phyloP scores from a whole-genome alignment of 2,113 vertebrate genomes.

The Actinemys pallida region DNA sequence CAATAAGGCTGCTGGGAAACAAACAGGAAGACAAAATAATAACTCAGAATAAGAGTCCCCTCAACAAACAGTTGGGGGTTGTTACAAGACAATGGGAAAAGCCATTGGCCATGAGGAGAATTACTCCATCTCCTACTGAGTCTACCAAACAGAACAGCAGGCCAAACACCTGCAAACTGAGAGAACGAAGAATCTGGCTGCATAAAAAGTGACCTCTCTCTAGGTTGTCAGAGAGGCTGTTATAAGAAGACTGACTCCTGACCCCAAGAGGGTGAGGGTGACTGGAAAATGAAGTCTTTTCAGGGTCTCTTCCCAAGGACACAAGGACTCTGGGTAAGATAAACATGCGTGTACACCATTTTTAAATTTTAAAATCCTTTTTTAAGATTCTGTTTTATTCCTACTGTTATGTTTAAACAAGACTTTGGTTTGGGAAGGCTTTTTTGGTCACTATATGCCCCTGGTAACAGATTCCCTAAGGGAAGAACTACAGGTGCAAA shows the following conservation, averaged over 20 bases:
- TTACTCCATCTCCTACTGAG: neutral
- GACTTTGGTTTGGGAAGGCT: neutral
- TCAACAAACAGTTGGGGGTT: neutral
- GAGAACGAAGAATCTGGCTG: neutral
- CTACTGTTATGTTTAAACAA: neutral
- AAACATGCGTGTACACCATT: neutral
- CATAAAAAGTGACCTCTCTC: fast-evolving
- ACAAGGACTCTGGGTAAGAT: neutral
- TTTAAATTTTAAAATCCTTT: neutral
- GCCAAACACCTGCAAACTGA: neutral
- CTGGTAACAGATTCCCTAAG: neutral
- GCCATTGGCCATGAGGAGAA: neutral
- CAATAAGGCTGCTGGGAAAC: neutral
- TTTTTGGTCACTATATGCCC: neutral
- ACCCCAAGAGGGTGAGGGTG: neutral
- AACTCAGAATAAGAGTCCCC: neutral
- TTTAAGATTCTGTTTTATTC: neutral
- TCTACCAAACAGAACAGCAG: neutral
- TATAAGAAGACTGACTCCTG: neutral
- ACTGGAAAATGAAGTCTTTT: neutral
- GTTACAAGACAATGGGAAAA: neutral
- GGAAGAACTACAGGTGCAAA: neutral
- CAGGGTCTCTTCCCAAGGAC: neutral
- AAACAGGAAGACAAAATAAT: neutral
- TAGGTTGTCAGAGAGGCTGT: neutral